Evolutionary conservation across 2,797 vertebrate species (phyloP), one percentile per base, ranked within the genome.

Genomic region (Benthosema pterotum): DNA sequence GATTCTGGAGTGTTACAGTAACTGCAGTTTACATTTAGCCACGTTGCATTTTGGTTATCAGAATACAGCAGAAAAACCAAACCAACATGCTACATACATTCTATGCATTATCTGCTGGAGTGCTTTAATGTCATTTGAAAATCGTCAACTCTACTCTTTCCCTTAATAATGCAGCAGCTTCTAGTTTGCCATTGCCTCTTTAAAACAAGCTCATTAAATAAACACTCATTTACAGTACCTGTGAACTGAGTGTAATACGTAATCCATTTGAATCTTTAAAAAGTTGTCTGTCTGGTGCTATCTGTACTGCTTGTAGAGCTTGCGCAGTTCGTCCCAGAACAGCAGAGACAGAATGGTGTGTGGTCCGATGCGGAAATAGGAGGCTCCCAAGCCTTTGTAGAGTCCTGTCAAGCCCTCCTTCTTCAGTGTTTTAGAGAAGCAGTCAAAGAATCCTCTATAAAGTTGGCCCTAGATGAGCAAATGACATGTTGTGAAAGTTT

Each of bases 301-400:
- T 77, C 85, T 87, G 75, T 75, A 16, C 48, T 57, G 65, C 58
- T 65, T 17, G 85, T 88, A 84, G 3, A 85, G 16, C 77, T 89
- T 91, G 45, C 91, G 90, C 1, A 94, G 78, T 69, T 94, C 89
- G 18, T 93, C 88, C 93, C 93, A 94, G 83, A 94, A 92, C 71
- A 94, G 84, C 71, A 94, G 61, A 5, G 90, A 93, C 66, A 94
- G 88, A 43, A 94, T 91, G 56, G 93, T 94, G 85, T 94, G 93
- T 0, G 93, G 93, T 1, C 93, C 93, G 0, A 94, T 75, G 9
- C 93, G 85, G 83, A 94, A 94, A 66, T 94, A 94, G 3, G 92
- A 94, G 0, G 93, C 93, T 63, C 93, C 93, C 32, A 94, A 60
- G 18, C 93, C 93, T 82, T 94, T 94, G 87, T 94, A 94, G 53